These are phyloP conservation scores for Dufourea novaeangliae DNA, from an alignment of 1,140 invertebrate genomes.

Conservation along the genomic window DNA sequence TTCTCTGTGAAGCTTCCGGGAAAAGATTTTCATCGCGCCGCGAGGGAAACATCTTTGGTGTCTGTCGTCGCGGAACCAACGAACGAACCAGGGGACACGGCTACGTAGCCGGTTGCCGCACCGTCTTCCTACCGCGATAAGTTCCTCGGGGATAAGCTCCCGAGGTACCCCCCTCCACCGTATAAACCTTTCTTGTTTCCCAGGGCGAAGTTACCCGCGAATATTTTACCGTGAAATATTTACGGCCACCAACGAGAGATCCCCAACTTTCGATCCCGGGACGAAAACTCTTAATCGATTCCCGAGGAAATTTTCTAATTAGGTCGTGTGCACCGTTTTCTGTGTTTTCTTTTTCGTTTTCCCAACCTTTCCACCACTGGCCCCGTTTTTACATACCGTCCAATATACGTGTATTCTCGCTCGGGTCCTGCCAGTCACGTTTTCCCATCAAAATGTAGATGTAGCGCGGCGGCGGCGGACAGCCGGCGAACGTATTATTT, in stretches of 20 bases:
- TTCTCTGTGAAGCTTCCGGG: slow-evolving; percentile 3
- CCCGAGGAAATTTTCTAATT: slow-evolving; percentile 7
- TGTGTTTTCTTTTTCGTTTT: neutral
- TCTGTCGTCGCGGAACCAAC: slow-evolving; percentile 16
- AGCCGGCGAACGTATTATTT: slow-evolving; percentile 44
- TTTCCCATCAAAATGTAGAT: slow-evolving; percentile 47
- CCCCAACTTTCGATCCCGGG: slow-evolving; percentile 4
- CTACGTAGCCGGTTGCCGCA: slow-evolving; percentile 17
- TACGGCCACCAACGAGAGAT: slow-evolving; percentile 8
- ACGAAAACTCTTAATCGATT: slow-evolving; percentile 24
- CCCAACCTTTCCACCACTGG: too few relatives aligned
- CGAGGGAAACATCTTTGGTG: slow-evolving; percentile 4
- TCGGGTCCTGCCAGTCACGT: slow-evolving; percentile 46
- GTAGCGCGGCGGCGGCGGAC: slow-evolving; percentile 28
- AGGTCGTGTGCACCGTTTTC: neutral
- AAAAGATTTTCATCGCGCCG: slow-evolving; percentile 33
- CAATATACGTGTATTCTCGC: neutral
- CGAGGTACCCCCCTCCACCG: slow-evolving; percentile 1
- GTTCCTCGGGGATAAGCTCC: slow-evolving; percentile 32
- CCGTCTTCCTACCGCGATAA: slow-evolving; percentile 25
- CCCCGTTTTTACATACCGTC: neutral
- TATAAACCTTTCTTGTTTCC: slow-evolving; percentile 39
- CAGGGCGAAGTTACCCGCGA: slow-evolving; percentile 17
- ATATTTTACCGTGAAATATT: slow-evolving; percentile 27
- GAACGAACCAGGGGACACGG: neutral